A percentile compares a stretch with the other conserved stretches of the same genome.
Evolutionary conservation across 2,113 vertebrate species (phyloP).

Genomic region (Pungitius pungitius): DNA sequence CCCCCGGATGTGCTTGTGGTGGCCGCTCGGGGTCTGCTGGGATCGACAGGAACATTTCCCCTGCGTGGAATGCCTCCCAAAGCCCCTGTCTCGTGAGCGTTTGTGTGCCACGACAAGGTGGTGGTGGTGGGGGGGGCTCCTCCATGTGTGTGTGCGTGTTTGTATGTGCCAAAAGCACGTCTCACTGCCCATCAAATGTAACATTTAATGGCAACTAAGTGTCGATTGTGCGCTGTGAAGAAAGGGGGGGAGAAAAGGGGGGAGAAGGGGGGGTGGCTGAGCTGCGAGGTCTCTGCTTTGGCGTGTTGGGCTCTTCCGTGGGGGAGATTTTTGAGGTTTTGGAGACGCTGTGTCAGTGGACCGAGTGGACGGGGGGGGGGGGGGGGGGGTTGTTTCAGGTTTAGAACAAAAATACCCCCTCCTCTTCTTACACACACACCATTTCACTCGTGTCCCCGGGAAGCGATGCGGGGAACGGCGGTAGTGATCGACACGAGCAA

Average conservation of each 20-base stretch:
- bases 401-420: constrained; percentile 8
- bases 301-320: neutral
- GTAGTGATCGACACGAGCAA: constrained; percentile 21
- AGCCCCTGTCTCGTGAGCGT: constrained; percentile 58
- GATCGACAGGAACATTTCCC: constrained; percentile 35
- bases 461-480: constrained; percentile 27
- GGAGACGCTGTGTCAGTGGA: constrained; percentile 6
- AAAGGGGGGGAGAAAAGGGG: neutral
- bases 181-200: constrained; percentile 10
- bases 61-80: constrained; percentile 33
- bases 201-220: constrained; percentile 16
- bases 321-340: neutral
- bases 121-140: neutral
- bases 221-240: neutral
- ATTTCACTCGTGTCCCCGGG: constrained; percentile 15
- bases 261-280: constrained; percentile 30
- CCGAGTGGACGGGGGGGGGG: neutral
- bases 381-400: constrained; percentile 22
- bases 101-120: constrained; percentile 49
- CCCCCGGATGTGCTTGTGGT: constrained; percentile 8
- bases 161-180: constrained; percentile 35
- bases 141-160: constrained; percentile 6
- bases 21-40: constrained; percentile 5
- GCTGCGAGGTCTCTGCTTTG: constrained; percentile 9
- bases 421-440: neutral